A percentile compares a stretch with the other conserved stretches of the same genome.
Conservation (phyloP, 2,113 vertebrate species). For the Colius striatus region DNA sequence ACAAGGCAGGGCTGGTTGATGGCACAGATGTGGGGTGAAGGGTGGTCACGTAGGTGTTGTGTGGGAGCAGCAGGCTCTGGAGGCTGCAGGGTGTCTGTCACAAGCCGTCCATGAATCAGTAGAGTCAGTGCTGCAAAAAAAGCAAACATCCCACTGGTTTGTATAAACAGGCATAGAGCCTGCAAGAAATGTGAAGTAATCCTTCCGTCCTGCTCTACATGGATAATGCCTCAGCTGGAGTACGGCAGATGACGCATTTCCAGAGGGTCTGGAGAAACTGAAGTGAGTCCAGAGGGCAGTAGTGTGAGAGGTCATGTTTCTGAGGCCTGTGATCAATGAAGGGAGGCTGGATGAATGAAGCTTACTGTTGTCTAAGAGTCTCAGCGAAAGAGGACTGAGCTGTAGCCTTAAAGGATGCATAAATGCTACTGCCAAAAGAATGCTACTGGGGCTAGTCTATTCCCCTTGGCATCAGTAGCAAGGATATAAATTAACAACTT, state of each 20-base stretch:
- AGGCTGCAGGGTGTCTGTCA: neutral
- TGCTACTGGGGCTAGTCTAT: neutral
- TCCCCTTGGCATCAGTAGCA: neutral
- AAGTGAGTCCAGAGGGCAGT: neutral
- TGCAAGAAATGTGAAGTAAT: neutral
- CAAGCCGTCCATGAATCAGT: neutral
- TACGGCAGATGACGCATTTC: accelerated
- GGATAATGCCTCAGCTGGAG: neutral
- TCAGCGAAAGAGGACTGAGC: neutral
- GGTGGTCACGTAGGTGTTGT: accelerated
- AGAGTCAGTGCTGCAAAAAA: neutral
- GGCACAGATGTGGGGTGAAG: accelerated
- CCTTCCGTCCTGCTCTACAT: neutral
- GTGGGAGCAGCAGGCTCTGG: neutral
- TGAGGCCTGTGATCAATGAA: neutral
- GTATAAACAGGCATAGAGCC: neutral
- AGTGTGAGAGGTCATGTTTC: neutral
- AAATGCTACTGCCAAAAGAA: neutral
- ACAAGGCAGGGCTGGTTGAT: neutral
- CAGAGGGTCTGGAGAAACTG: neutral
- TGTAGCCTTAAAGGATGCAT: neutral
- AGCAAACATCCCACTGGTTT: neutral
- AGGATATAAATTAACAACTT: neutral
- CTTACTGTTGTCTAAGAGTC: neutral
- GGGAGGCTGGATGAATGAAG: neutral